A percentile compares a stretch with the other conserved stretches of the same genome.
Conservation (phyloP, 23 tunicate genomes). For the Ascidia mentula region DNA sequence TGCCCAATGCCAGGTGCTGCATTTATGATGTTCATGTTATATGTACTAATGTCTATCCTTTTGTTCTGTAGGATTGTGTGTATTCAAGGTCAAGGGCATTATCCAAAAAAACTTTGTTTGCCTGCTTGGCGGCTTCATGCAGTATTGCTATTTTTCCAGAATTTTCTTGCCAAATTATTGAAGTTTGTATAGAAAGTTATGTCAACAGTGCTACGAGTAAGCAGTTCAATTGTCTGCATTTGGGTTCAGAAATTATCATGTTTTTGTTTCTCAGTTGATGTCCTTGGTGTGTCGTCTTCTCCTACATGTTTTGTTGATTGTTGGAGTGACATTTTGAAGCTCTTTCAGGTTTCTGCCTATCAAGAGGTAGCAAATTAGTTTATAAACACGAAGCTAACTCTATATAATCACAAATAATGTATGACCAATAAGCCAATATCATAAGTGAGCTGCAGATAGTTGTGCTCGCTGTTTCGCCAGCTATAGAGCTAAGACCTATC, state of each 20-base stretch:
- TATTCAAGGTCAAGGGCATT: slow-evolving; percentile 39
- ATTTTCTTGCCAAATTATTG: slow-evolving; percentile 17
- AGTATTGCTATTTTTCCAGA: slow-evolving; percentile 22
- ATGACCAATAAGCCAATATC: too few species aligned
- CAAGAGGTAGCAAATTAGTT: too few species aligned
- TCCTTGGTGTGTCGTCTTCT: neutral
- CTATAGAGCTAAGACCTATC: too few species aligned
- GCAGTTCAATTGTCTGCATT: neutral
- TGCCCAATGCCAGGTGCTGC: neutral
- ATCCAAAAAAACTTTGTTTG: slow-evolving; percentile 20
- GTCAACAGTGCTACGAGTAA: slow-evolving; percentile 1
- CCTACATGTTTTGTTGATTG: neutral
- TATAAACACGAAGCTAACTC: too few species aligned
- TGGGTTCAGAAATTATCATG: neutral
- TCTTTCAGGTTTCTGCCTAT: neutral
- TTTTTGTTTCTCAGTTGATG: neutral
- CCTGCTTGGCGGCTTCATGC: slow-evolving; percentile 33
- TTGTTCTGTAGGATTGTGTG: slow-evolving; percentile 36
- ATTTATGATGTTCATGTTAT: neutral
- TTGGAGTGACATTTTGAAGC: neutral
- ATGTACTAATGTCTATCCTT: neutral
- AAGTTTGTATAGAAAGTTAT: slow-evolving; percentile 28
- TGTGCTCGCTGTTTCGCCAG: too few species aligned
- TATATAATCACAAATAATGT: too few species aligned
- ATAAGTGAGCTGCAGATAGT: too few species aligned